Evolutionary conservation across 2,888 invertebrate species (phyloP).

Genomic region (Leistus spinibarbis): DNA sequence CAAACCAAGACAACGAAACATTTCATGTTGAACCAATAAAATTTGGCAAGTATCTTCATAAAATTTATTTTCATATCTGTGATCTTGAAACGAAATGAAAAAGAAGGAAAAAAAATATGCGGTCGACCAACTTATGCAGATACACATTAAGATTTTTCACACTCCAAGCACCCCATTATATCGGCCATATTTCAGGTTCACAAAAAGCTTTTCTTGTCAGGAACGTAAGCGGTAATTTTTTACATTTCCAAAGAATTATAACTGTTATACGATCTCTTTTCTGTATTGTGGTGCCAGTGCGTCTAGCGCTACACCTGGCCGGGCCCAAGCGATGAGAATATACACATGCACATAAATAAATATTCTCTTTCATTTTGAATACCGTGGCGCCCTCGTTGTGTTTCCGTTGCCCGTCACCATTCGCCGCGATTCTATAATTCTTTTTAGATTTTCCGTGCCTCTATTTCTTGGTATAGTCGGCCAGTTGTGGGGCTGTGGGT

Average conservation of each 20-base stretch:
- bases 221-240: slow-evolving; percentile 37
- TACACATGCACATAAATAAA: slow-evolving; percentile 3
- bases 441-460: slow-evolving; percentile 35
- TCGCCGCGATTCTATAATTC: slow-evolving; percentile 31
- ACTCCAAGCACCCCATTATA: slow-evolving; percentile 27
- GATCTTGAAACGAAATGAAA: slow-evolving; percentile 9
- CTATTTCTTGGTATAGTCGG: slow-evolving; percentile 15
- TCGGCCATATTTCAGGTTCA: slow-evolving; percentile 38
- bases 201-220: slow-evolving; percentile 39
- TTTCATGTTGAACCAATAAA: too few species aligned
- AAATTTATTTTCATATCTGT: slow-evolving; percentile 15
- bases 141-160: slow-evolving; percentile 31
- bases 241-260: slow-evolving; percentile 39
- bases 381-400: not conserved
- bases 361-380: slow-evolving; percentile 13
- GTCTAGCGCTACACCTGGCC: slow-evolving; percentile 12
- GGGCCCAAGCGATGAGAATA: not conserved
- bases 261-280: slow-evolving; percentile 29
- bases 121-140: slow-evolving; percentile 28
- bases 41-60: too few species aligned
- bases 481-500: not conserved
- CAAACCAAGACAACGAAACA: too few species aligned
- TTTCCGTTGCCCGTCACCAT: not conserved
- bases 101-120: slow-evolving; percentile 17
- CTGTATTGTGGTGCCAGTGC: slow-evolving; percentile 16